Evolutionary conservation across 2,888 invertebrate species (phyloP).

Genomic region (Cerceris rybyensis): DNA sequence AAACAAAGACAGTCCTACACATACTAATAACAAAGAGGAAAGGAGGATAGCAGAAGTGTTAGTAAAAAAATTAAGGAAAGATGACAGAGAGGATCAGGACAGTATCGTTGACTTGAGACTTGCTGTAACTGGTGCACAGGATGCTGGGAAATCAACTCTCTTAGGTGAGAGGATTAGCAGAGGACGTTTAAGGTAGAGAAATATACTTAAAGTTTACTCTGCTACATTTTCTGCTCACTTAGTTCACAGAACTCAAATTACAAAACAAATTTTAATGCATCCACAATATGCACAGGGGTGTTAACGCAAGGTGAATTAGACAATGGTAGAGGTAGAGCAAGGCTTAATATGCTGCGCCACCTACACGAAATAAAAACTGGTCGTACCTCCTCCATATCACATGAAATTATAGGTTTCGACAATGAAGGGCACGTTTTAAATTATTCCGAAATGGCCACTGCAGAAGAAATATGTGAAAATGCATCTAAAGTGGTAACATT

Average conservation of each 20-base stretch:
- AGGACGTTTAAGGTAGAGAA: slow-evolving; percentile 71
- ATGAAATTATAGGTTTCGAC: slow-evolving; percentile 98
- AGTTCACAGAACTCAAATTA: background rate
- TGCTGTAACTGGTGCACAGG: slow-evolving; percentile 97
- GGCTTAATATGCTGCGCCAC: slow-evolving; percentile 97
- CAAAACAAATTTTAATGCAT: slow-evolving; percentile 20
- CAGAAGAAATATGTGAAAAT: slow-evolving; percentile 96
- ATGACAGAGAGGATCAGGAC: slow-evolving; percentile 88
- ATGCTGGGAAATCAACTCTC: slow-evolving; percentile 98
- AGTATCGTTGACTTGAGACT: slow-evolving; percentile 93
- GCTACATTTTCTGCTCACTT: slow-evolving; percentile 15
- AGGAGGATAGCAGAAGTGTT: slow-evolving; percentile 93
- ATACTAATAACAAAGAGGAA: slow-evolving; percentile 64
- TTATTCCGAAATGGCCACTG: slow-evolving; percentile 93
- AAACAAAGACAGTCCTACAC: slow-evolving; percentile 56
- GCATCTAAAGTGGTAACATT: slow-evolving; percentile 97
- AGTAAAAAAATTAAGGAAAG: slow-evolving; percentile 88
- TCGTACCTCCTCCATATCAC: slow-evolving; percentile 96
- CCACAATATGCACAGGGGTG: slow-evolving; percentile 85
- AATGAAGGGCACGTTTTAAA: slow-evolving; percentile 92
- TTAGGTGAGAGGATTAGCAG: slow-evolving; percentile 82
- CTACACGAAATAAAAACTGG: slow-evolving; percentile 97
- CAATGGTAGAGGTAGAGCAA: slow-evolving; percentile 96
- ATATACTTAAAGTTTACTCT: slow-evolving; percentile 63
- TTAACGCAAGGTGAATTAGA: slow-evolving; percentile 97